phyloP scores from a whole-genome alignment of 2,113 vertebrate species.

The Coptodon rendalli region DNA sequence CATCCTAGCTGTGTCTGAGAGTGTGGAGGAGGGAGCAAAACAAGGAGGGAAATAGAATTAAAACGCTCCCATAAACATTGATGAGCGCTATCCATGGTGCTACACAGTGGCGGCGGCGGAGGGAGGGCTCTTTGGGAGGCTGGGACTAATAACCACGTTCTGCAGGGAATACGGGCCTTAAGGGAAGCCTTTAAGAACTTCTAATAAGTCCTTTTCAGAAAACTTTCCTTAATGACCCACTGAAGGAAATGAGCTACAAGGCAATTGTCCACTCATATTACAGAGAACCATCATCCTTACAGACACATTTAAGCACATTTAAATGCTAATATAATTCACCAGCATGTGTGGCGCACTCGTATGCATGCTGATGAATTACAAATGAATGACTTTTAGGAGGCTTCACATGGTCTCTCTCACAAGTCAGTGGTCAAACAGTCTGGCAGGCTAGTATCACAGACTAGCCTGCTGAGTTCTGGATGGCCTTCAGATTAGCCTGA shows the following conservation, averaged over 20 bases:
- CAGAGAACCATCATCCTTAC: constrained; percentile 9
- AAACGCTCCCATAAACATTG: background rate
- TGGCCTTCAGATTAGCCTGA: constrained; percentile 38
- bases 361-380: constrained; percentile 49
- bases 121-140: constrained; percentile 15
- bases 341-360: background rate
- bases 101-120: background rate
- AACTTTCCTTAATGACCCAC: constrained; percentile 35
- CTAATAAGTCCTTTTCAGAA: constrained; percentile 42
- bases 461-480: constrained; percentile 56
- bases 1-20: background rate
- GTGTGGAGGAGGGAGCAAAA: background rate
- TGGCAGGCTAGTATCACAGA: constrained; percentile 49
- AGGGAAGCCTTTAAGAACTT: constrained; percentile 44
- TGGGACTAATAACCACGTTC: constrained; percentile 34
- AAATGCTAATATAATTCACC: constrained; percentile 54
- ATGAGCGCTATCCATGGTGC: constrained; percentile 49
- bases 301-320: constrained; percentile 48
- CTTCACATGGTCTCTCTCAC: constrained; percentile 18
- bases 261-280: constrained; percentile 38
- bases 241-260: constrained; percentile 22
- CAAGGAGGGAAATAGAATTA: background rate
- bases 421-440: constrained; percentile 48
- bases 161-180: constrained; percentile 28
- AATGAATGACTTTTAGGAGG: constrained; percentile 24